Evolutionary conservation across 2,113 vertebrate genomes (phyloP), one percentile per base, ranked within the genome.

Genomic region (Dolichotis patagonum): DNA sequence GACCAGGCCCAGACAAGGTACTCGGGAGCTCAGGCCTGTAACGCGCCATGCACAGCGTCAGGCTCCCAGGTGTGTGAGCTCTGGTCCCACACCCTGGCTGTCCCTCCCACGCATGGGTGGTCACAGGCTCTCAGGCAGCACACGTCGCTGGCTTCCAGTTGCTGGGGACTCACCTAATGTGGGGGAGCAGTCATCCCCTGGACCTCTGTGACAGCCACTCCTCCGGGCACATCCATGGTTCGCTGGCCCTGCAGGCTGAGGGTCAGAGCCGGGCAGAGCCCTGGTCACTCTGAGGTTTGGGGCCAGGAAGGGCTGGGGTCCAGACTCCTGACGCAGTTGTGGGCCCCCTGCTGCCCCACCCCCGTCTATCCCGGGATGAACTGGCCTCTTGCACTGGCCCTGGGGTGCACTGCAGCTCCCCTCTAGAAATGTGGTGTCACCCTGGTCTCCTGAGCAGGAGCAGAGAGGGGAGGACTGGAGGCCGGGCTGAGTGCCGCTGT

Each of bases 161-260:
- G 22, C 56, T 52, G 38, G 24, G 77, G n/a, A 58, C 97, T 97
- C 92, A 98, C 97, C 96, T 96, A 69, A 20, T 11, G 28, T 19
- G 19, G 22, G 43, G 38, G 28, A 4, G 54, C 56, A 22, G 7
- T 96, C 97, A 97, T 93, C 24, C 97, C 96, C 89, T 0, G 1
- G 80, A 30, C 5, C 0, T 84, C 11, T 5, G 26, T 1, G 43
- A 32, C n/a, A 2, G 52, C 56, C 6, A 28, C 87, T 85, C 84
- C 46, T 63, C 80, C 2, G 28, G 17, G 38, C 1, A 0, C 3
- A 3, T 94, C 22, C 0, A 11, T 11, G 60, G 35, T 28, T 46
- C 52, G 4, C n/a, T 1, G 1, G 58, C 12, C 46, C 93, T 1
- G 6, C 65, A 43, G 54, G 32, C 97, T 97, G 94, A 4, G 0